Evolutionary conservation across 1,140 invertebrate species (phyloP), one percentile per base, ranked within the genome.

Genomic region (Scylla paramamosain): DNA sequence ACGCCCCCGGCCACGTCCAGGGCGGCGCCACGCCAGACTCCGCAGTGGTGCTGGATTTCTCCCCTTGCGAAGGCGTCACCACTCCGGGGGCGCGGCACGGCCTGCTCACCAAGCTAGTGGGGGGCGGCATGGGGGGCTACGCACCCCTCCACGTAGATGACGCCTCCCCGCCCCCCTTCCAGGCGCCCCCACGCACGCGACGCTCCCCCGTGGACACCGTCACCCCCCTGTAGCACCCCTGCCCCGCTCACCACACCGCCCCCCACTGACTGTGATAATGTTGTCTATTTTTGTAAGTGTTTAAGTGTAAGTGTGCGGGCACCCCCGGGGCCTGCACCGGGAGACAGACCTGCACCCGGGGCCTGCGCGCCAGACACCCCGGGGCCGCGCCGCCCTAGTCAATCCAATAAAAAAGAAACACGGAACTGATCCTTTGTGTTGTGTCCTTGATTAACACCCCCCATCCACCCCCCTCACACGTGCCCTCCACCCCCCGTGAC

Each of bases 31-130:
- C 92, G 2, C 95, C 95, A 4, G 92, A 95, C 88, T 95, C 95
- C 6, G 92, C 92, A 16, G 83, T 95, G 14, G 88, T 93, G 12
- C 84, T 93, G 16, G 95, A 95, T 86, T 95, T 93, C 95, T 93
- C 59, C 86, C 59, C 91, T 4, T 39, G 31, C 16, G 29, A 31
- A 4, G 45, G 12, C 48, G 82, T 31, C 88, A 45, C 32, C 67
- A 91, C 10, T 32, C 45, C 77, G 32, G 28, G 31, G 77, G 14
- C 16, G 48, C 67, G 31, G 3, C 39, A 88, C 28, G 83, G 84
- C n/a, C 92, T 95, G 16, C 46, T 95, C 59, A 91, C 87, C 28
- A 93, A 93, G 48, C 39, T 95, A 16, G 92, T 90, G 32, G 95
- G 95, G n/a, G 59, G 89, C 29, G 39, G 95, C 8, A 90, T 93